Conservation (phyloP, 2,888 invertebrate genomes). For the Caenorhabditis sp. region DNA sequence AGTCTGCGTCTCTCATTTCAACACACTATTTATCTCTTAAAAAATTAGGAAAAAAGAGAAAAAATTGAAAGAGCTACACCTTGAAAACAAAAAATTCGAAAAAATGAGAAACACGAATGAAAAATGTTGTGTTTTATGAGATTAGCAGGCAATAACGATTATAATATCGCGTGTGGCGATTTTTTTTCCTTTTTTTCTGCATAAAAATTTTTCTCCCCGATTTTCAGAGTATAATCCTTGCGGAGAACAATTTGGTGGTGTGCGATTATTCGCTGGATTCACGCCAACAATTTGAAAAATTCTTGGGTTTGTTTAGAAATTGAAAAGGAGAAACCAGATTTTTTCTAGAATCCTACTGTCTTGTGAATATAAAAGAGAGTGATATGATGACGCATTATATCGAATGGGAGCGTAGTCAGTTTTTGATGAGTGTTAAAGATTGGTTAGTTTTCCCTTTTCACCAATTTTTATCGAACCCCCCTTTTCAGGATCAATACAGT, state of each 20-base stretch:
- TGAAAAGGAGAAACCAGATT: background rate
- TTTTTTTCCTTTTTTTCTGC: background rate
- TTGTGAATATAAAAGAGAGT: background rate
- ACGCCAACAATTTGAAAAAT: background rate
- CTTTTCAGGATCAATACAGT: conserved; percentile 18
- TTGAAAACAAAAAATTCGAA: background rate
- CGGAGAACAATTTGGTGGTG: too few relatives aligned
- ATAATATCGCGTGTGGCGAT: background rate
- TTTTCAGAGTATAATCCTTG: background rate
- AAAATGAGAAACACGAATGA: background rate
- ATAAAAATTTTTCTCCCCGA: background rate
- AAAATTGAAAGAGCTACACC: background rate
- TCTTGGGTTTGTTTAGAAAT: background rate
- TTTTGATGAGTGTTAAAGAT: conserved; percentile 12
- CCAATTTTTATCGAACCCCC: background rate
- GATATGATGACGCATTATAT: conserved; percentile 22
- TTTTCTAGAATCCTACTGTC: conserved; percentile 7
- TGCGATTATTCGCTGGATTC: too few relatives aligned
- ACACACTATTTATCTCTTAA: background rate
- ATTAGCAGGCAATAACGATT: background rate
- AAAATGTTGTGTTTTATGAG: background rate
- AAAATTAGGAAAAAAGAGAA: conserved; percentile 1
- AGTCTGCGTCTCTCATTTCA: background rate
- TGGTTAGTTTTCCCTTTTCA: conserved; percentile 23
- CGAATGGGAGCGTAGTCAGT: conserved; percentile 26